Conservation (phyloP, 1,140 invertebrate species). For the Forficula auricularia region DNA sequence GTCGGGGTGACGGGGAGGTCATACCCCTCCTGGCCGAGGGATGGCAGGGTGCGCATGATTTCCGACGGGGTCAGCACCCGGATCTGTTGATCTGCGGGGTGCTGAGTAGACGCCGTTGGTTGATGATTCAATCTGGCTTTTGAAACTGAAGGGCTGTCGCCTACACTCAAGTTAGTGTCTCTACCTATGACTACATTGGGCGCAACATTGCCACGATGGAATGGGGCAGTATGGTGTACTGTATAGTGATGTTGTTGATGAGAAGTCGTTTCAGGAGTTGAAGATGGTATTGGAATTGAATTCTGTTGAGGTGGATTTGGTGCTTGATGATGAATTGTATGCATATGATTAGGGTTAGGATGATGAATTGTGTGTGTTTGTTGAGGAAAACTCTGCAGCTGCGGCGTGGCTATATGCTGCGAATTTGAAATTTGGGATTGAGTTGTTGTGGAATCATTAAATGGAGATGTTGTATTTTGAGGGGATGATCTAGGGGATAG, state of each 20-base stretch:
- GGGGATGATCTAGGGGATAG: no score
- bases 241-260: conserved; percentile 3
- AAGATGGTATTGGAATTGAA: background rate
- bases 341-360: no score
- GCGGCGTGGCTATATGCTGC: no score
- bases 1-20: conserved; percentile 32
- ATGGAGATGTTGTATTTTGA: no score
- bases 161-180: background rate
- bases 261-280: background rate
- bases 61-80: conserved; percentile 67
- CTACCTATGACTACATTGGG: conserved; percentile 10
- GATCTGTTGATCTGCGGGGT: conserved; percentile 51
- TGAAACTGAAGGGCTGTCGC: background rate
- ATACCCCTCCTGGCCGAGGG: conserved; percentile 51
- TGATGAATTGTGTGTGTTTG: no score
- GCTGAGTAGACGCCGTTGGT: conserved; percentile 18
- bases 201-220: conserved; percentile 4
- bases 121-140: conserved; percentile 16
- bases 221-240: conserved; percentile 1
- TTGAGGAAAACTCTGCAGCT: no score
- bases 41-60: conserved; percentile 71
- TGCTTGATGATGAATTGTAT: no score
- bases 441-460: no score
- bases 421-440: no score
- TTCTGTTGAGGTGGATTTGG: background rate